A percentile compares a stretch with the other conserved stretches of the same genome.
These are phyloP conservation scores for Lissocephala sabroskyi DNA, from an alignment of 2,888 invertebrate species.

Conservation along the genomic window DNA sequence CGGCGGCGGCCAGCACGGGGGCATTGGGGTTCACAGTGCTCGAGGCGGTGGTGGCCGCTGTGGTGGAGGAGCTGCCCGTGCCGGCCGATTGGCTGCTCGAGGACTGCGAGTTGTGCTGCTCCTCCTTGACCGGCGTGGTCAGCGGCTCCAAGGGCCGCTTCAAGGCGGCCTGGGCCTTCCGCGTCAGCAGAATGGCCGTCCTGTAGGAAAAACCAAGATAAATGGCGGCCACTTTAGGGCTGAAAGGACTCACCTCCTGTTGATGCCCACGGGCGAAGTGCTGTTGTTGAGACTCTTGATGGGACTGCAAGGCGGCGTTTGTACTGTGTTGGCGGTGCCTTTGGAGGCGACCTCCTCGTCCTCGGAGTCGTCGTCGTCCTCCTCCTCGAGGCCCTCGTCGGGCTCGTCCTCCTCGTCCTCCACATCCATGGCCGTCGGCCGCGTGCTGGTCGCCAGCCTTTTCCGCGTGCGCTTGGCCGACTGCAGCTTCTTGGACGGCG, in stretches of 20 bases:
- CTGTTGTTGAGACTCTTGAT: constrained; percentile 70
- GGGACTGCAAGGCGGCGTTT: constrained; percentile 72
- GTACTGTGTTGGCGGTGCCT: constrained; percentile 48
- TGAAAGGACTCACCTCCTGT: constrained; percentile 64
- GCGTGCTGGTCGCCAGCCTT: constrained; percentile 36
- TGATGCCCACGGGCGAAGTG: constrained; percentile 72
- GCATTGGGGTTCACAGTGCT: constrained; percentile 37
- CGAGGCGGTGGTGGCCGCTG: constrained; percentile 45
- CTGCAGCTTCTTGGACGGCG: constrained; percentile 38
- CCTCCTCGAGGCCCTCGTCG: constrained; percentile 36
- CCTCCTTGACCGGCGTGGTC: constrained; percentile 65
- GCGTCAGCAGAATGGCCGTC: constrained; percentile 84
- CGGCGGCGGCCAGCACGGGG: constrained; percentile 25
- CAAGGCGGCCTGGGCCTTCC: constrained; percentile 78
- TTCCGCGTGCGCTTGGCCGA: constrained; percentile 39
- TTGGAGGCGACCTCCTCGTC: constrained; percentile 61
- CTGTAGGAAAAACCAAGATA: constrained; percentile 58
- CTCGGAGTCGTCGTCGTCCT: constrained; percentile 46
- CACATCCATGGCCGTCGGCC: constrained; percentile 14
- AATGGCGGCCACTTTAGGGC: too few species aligned
- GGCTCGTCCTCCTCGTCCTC: constrained; percentile 47
- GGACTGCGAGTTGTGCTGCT: constrained; percentile 57
- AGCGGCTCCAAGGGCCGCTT: constrained; percentile 69
- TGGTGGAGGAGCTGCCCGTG: constrained; percentile 35
- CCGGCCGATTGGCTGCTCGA: constrained; percentile 48